A percentile compares a stretch with the other conserved stretches of the same genome.
phyloP scores from a whole-genome alignment of 2,797 vertebrate genomes.

The Malacoraja senta region DNA sequence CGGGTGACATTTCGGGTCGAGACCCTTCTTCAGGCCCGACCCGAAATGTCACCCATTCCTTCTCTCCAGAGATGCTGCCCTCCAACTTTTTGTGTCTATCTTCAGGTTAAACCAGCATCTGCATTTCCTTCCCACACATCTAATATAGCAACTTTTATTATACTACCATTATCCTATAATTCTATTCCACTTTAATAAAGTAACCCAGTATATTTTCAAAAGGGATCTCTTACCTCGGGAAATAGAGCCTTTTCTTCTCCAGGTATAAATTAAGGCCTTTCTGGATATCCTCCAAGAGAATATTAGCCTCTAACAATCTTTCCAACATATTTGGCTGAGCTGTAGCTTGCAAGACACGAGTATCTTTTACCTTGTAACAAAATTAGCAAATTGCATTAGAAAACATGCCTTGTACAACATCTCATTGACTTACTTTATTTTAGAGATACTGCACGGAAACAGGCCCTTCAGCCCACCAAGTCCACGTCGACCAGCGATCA shows the following conservation, averaged over 20 bases:
- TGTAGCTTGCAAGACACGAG: conserved; percentile 72
- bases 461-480: too few species aligned
- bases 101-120: too few species aligned
- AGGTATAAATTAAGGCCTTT: conserved; percentile 81
- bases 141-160: neutral
- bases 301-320: conserved; percentile 73
- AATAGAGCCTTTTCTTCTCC: conserved; percentile 86
- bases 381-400: conserved; percentile 34
- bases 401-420: neutral
- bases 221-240: conserved; percentile 69
- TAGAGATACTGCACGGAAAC: too few species aligned
- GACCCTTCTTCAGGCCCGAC: too few species aligned
- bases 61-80: too few species aligned
- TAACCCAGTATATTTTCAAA: neutral
- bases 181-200: neutral
- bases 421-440: neutral
- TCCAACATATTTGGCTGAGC: conserved; percentile 74
- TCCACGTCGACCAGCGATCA: too few species aligned
- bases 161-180: neutral
- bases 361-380: conserved; percentile 70
- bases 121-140: neutral
- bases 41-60: too few species aligned
- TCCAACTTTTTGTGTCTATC: too few species aligned
- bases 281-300: conserved; percentile 78
- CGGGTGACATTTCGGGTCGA: too few species aligned